Percentiles rank a stretch among this genome's conserved stretches.
Evolutionary conservation across 1,140 invertebrate species (phyloP).

Genomic region (Drosophila nigromelanica): DNA sequence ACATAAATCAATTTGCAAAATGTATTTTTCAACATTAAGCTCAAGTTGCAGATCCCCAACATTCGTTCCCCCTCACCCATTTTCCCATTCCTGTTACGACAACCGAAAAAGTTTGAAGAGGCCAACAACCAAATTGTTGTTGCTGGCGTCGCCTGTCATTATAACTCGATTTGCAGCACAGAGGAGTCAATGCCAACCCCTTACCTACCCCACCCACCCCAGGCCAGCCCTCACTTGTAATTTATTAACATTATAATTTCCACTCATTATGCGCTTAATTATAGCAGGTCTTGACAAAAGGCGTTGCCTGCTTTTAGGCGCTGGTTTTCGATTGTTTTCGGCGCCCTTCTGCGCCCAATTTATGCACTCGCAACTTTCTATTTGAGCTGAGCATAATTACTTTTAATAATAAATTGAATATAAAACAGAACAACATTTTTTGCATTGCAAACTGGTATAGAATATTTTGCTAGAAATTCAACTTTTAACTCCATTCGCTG

Average conservation of each 20-base stretch:
- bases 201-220: not conserved
- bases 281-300: conserved; percentile 47
- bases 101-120: conserved; percentile 24
- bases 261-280: conserved; percentile 64
- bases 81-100: conserved; percentile 5
- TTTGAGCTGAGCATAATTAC: conserved; percentile 4
- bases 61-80: conserved; percentile 9
- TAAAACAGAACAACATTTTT: not conserved
- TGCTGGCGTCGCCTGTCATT: conserved; percentile 47
- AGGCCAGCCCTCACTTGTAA: conserved; percentile 20
- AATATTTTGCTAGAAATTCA: not conserved
- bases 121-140: conserved; percentile 7
- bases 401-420: not conserved
- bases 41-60: conserved; percentile 30
- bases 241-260: conserved; percentile 61
- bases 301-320: conserved; percentile 35
- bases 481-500: conserved; percentile 29
- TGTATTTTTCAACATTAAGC: conserved; percentile 56
- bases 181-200: not conserved
- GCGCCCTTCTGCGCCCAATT: conserved; percentile 42
- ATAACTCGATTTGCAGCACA: conserved; percentile 60
- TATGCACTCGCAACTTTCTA: conserved; percentile 35
- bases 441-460: not conserved
- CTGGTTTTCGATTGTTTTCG: conserved; percentile 3
- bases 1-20: conserved; percentile 75